Base-by-base conservation (phyloP, 2,888 invertebrate species). In the Brachylomia viminalis region DNA sequence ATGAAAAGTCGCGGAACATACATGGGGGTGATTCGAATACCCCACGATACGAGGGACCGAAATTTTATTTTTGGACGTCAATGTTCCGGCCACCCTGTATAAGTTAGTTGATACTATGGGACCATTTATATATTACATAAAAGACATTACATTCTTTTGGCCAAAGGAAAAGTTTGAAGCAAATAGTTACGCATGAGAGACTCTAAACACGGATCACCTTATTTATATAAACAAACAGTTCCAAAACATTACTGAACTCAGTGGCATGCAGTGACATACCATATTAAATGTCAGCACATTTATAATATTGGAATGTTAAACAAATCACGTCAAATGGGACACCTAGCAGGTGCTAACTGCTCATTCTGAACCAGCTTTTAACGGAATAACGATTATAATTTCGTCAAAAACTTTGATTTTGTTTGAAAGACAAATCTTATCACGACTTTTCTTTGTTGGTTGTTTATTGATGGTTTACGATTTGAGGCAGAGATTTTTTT, bases 241-340 rank as follows among this genome's bases (percentile, higher is more conserved):
- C 54, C 65, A 70, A 38, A 59, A 65, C 76, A 74, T 77, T 72
- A 56, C 64, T 68, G 64, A 71, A 84, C 67, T 76, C 64, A 67
- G 10, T 38, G 52, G 23, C 66, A 74, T 47, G 66, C 70, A 64
- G 30, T 56, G 33, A 73, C 65, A 75, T 49, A 72, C 52, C 68
- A 47, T 67, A 81, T 73, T 75, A 68, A 73, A 78, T 84, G 72
- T 74, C 56, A 70, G 56, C 61, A 56, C 75, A 87, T 85, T 77
- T 77, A 65, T 75, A 65, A 82, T 72, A 79, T 76, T 77, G 75
- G 79, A 85, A 87, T 87, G 75, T 73, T 75, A 82, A 85, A 79
- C 83, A 85, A 75, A 87, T 77, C 82, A 73, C 61, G 38, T 66
- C 68, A 59, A 70, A 81, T 72, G 76, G 33, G 81, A 68, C 67